Conservation (phyloP, 2,113 vertebrate genomes). For the Crotalus helleri region DNA sequence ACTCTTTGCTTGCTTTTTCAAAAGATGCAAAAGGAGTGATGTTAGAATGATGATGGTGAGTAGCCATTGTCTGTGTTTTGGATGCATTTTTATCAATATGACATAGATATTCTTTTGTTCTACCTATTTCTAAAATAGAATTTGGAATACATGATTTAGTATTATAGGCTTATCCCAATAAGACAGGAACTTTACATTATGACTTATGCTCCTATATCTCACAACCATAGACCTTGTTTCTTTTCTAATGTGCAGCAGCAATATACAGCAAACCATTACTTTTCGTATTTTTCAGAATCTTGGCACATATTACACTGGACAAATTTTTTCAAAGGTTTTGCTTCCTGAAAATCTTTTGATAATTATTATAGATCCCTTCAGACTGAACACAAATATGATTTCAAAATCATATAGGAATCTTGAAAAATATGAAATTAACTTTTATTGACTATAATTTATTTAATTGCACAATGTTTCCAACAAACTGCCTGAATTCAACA, state of each 20-base stretch:
- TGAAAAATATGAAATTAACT: not conserved
- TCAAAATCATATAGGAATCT: not conserved
- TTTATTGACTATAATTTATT: not conserved
- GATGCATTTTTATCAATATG: not conserved
- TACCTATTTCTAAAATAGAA: not conserved
- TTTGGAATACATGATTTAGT: not conserved
- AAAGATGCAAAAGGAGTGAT: conserved; percentile 81
- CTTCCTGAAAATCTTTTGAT: not conserved
- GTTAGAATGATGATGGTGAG: conserved; percentile 78
- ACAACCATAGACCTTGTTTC: not conserved
- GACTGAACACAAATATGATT: not conserved
- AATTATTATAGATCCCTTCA: not conserved
- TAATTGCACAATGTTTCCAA: not conserved
- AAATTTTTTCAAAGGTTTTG: not conserved
- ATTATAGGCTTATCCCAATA: not conserved
- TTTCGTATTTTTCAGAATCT: not conserved
- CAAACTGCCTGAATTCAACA: not conserved
- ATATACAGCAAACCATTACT: not conserved
- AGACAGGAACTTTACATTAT: not conserved
- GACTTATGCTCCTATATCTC: not conserved
- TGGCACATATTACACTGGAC: not conserved
- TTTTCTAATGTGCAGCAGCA: not conserved
- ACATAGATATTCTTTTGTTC: not conserved
- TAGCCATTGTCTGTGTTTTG: conserved; percentile 37
- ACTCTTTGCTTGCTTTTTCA: conserved; percentile 67